phyloP scores from a whole-genome alignment of 2,888 invertebrate species.

The Apomyelois bistriatella region DNA sequence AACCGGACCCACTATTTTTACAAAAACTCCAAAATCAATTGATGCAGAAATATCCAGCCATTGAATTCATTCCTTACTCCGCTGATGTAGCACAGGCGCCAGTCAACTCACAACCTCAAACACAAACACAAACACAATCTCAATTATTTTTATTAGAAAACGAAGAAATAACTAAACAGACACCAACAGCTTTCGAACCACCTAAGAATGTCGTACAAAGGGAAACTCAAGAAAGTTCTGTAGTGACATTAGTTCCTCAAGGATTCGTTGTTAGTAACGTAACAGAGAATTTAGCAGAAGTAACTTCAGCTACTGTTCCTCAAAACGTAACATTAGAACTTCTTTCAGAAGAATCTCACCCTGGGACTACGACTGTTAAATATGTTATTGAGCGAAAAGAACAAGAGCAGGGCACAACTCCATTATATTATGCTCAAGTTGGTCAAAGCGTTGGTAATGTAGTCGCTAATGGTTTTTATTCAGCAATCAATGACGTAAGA shows the following conservation, averaged over 20 bases:
- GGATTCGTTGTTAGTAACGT: conserved; percentile 39
- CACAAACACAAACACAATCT: conserved; percentile 29
- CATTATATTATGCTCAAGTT: conserved; percentile 72
- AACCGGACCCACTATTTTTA: conserved; percentile 72
- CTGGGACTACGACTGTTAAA: conserved; percentile 52
- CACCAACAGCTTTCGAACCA: conserved; percentile 41
- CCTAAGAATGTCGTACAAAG: conserved; percentile 60
- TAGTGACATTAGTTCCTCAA: conserved; percentile 53
- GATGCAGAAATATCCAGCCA: conserved; percentile 56
- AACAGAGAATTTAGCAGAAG: conserved; percentile 44
- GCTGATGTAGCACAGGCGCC: conserved; percentile 39
- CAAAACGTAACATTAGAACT: conserved; percentile 48
- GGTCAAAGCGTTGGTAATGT: conserved; percentile 59
- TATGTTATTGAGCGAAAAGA: conserved; percentile 48
- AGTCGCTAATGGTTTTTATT: conserved; percentile 71
- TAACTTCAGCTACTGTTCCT: conserved; percentile 36
- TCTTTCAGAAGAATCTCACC: conserved; percentile 43
- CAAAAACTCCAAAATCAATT: conserved; percentile 67
- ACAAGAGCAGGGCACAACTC: conserved; percentile 44
- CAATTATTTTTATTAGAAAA: conserved; percentile 52
- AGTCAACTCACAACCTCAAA: conserved; percentile 27
- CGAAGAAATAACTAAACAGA: conserved; percentile 47
- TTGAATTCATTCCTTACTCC: conserved; percentile 67
- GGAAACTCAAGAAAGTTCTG: conserved; percentile 56
- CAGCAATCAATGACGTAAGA: conserved; percentile 82